These are phyloP conservation scores for Eristalinus sepulchralis DNA, from an alignment of 2,888 invertebrate genomes.

Conservation along the genomic window DNA sequence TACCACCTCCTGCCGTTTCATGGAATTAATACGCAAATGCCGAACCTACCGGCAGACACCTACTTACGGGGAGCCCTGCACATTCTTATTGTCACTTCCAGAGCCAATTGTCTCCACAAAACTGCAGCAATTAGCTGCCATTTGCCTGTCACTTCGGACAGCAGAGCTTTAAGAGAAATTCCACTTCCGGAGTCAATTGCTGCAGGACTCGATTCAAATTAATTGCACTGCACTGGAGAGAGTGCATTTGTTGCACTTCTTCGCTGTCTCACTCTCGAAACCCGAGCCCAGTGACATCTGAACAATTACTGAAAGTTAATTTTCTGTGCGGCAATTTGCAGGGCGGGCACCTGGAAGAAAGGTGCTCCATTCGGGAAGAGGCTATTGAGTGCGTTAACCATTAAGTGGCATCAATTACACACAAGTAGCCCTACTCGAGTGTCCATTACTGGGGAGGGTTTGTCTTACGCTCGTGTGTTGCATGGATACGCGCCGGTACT, in stretches of 20 bases:
- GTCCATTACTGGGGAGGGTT: constrained; percentile 53
- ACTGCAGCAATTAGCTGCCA: constrained; percentile 21
- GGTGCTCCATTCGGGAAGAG: constrained; percentile 52
- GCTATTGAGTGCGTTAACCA: constrained; percentile 65
- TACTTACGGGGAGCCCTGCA: constrained; percentile 6
- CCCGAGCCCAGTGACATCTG: not conserved
- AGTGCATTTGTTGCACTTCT: constrained; percentile 19
- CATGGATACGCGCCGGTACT: constrained; percentile 57
- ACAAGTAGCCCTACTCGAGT: constrained; percentile 33
- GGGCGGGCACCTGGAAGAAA: constrained; percentile 33
- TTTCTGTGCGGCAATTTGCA: constrained; percentile 17
- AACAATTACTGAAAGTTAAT: constrained; percentile 27
- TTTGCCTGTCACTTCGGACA: constrained; percentile 5
- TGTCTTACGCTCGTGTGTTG: constrained; percentile 53
- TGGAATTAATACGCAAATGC: constrained; percentile 35
- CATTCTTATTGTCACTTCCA: constrained; percentile 36
- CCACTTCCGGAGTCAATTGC: constrained; percentile 28
- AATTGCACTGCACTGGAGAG: constrained; percentile 28
- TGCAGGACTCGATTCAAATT: constrained; percentile 29
- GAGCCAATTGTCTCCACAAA: not conserved
- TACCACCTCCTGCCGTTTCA: constrained; percentile 25
- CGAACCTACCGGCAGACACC: not conserved
- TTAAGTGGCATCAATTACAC: constrained; percentile 65
- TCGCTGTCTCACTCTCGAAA: not conserved
- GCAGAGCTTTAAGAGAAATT: constrained; percentile 18